Percentiles rank a stretch among this genome's conserved stretches.
These are phyloP conservation scores for Rhopalosiphum padi DNA, from an alignment of 1,140 invertebrate genomes.

Conservation along the genomic window DNA sequence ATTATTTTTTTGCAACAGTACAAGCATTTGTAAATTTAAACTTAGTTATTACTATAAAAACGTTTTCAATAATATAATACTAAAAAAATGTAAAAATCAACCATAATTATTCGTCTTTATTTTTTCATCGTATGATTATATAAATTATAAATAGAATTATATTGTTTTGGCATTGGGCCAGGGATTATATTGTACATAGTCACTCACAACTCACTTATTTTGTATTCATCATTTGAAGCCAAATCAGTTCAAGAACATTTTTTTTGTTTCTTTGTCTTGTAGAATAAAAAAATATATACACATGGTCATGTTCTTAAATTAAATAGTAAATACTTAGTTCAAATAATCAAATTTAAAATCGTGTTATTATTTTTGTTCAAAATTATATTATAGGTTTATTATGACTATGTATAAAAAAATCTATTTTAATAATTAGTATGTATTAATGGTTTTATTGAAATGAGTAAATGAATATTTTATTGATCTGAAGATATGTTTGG, in stretches of 20 bases:
- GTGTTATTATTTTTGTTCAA: not conserved
- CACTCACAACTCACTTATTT: constrained; percentile 27
- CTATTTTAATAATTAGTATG: not conserved
- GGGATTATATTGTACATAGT: constrained; percentile 29
- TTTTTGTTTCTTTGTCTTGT: constrained; percentile 37
- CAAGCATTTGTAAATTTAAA: not conserved
- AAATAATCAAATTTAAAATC: not conserved
- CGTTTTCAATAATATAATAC: not conserved
- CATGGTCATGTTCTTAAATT: not conserved
- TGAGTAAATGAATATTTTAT: no score
- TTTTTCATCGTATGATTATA: not conserved
- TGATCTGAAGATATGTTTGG: not conserved
- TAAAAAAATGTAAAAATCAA: not conserved
- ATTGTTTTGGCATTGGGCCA: constrained; percentile 37
- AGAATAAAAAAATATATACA: not conserved
- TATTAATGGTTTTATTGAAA: not conserved
- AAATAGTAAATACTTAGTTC: not conserved
- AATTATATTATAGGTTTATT: not conserved
- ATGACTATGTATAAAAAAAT: not conserved
- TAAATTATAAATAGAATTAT: constrained; percentile 53
- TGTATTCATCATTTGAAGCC: constrained; percentile 44
- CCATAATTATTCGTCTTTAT: not conserved
- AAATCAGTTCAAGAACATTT: constrained; percentile 52
- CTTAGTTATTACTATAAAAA: not conserved
- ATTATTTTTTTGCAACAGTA: not conserved